Evolutionary conservation across 2,797 vertebrate genomes (phyloP), one percentile per base, ranked within the genome.

Genomic region (Mormyrops boulengeri): DNA sequence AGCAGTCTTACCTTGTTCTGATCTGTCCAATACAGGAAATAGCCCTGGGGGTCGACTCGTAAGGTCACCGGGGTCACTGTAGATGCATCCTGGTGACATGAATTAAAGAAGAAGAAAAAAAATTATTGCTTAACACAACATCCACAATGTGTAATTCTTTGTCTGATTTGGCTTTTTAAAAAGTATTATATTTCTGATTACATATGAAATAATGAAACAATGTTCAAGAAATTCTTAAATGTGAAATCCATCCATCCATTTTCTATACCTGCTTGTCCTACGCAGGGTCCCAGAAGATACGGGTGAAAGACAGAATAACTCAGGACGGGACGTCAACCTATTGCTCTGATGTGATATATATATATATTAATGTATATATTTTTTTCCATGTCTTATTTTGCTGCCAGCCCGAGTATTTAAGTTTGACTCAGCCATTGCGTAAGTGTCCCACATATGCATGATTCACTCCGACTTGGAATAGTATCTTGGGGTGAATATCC

Each of bases 1-100:
- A 9, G 26, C n/a, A 44, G 52, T 69, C 60, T 89, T 73, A 96
- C 96, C 96, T 97, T 97, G 91, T 94, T 96, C 47, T 96, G 96
- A 90, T 97, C 96, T 0, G 94, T 96, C 96, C 96, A 97, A 93
- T 96, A 95, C 7, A 97, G 95, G 92, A 95, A 97, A 90, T 95
- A 96, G 50, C 96, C 96, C 85, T 96, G 94, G 9, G 93, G 93
- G 91, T 97, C 96, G 77, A 97, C 96, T 0, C 92, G 91, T 0
- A 97, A 93, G 30, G 94, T 96, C 91, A 97, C 95, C 0, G 96
- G 95, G 77, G 91, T 94, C 44, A 96, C 96, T 0, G 96, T 96
- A 0, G 96, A 96, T 17, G 96, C 94, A 92, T 97, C 96, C 96
- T 97, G 55, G 62, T 88, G 66, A 19, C 85, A 77, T 44, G n/a